Evolutionary conservation across 2,888 invertebrate genomes (phyloP).

Genomic region (Watsonalla binaria): DNA sequence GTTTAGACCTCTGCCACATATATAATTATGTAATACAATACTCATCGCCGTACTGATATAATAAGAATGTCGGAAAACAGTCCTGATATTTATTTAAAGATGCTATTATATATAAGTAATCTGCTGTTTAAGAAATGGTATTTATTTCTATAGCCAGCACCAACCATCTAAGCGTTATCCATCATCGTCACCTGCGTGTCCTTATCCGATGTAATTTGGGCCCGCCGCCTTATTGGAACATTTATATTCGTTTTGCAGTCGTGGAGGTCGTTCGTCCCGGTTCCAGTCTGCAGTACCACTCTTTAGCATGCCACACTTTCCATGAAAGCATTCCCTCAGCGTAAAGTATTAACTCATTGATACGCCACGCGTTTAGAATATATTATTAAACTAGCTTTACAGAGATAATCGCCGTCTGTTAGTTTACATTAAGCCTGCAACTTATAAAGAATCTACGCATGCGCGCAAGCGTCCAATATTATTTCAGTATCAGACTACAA

Average conservation of each 20-base stretch:
- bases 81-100: too few species aligned
- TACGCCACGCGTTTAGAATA: slow-evolving; percentile 46
- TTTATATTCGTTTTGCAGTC: slow-evolving; percentile 67
- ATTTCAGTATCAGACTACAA: not conserved
- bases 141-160: too few species aligned
- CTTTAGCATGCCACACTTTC: slow-evolving; percentile 50
- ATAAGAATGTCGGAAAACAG: too few species aligned
- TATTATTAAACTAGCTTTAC: slow-evolving; percentile 22
- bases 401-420: slow-evolving; percentile 15
- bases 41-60: too few species aligned
- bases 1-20: too few species aligned
- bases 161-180: too few species aligned
- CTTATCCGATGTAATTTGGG: slow-evolving; percentile 4
- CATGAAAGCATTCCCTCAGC: slow-evolving; percentile 54
- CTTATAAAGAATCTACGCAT: not conserved
- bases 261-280: slow-evolving; percentile 77
- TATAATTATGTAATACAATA: too few species aligned
- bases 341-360: slow-evolving; percentile 65
- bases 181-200: too few species aligned
- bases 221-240: slow-evolving; percentile 39
- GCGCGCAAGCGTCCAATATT: not conserved
- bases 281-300: slow-evolving; percentile 57
- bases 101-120: too few species aligned
- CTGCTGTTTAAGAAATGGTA: too few species aligned
- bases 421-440: not conserved